Base-by-base conservation (phyloP, 2,888 invertebrate genomes). In the Alsophila aescularia region DNA sequence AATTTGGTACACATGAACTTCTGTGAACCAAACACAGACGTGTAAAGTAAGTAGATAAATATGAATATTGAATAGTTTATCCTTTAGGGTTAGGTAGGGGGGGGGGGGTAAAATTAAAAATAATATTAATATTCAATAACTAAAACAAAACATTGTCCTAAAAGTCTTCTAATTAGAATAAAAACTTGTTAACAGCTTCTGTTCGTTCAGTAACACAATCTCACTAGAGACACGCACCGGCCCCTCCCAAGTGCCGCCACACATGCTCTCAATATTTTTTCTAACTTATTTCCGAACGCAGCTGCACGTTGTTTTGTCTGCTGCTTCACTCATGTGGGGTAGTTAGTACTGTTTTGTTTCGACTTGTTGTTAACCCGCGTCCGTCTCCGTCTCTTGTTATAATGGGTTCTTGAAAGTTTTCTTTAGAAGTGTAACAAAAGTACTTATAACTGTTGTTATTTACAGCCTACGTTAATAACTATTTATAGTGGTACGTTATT, bases 261-360 rank as follows among this genome's bases (percentile, higher is more conserved):
- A 78, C 80, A 75, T 79, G 81, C 66, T 54, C 47, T 49, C 15
- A 44, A 58, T 66, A 58, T 70, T 81, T 81, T 82, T 73, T 72
- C 51, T 60, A 41, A 63, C 62, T 75, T 83, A 79, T 79, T 79
- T 80, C 64, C 67, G 72, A 67, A 62, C 70, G 72, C 85, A 83
- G 85, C 79, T 84, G 84, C 69, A 56, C 27, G 73, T 74, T 75
- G 71, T 79, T 75, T 75, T 79, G 70, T 69, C 75, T 55, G 65
- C 64, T 60, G 68, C 36, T 18, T 36, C 31, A 12, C 18, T 8
- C 49, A 53, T 60, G 69, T 44, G 66, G 77, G 75, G 77, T 77
- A 79, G 76, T 67, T 29, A 27, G 13, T 53, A 12, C 64, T 16
- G 67, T 72, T 70, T 66, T 64, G 58, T 58, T 54, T 36, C 48